Evolutionary conservation across 1,140 invertebrate species (phyloP).

Genomic region (Neelides sp.): DNA sequence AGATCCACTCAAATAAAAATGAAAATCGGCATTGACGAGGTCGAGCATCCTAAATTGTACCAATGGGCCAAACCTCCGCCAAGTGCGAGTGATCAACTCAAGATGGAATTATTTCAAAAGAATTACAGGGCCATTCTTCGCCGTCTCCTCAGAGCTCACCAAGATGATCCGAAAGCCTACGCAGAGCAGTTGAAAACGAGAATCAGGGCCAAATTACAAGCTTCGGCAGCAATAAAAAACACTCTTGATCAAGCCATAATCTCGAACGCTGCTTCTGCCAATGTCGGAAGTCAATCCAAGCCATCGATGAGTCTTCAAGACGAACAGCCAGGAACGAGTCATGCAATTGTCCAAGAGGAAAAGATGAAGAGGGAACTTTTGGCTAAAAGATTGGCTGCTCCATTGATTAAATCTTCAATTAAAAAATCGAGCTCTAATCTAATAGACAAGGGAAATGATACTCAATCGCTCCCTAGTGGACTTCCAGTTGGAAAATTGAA

Average conservation of each 20-base stretch:
- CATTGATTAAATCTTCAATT: not conserved
- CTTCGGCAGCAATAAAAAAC: not conserved
- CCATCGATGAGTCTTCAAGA: not conserved
- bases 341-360: no score
- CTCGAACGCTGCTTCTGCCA: not conserved
- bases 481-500: not conserved
- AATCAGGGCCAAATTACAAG: not conserved
- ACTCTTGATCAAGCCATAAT: not conserved
- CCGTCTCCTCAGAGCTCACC: constrained; percentile 6
- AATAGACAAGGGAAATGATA: not conserved
- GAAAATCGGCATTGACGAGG: constrained; percentile 49
- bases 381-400: not conserved
- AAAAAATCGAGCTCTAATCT: not conserved
- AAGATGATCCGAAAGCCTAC: constrained; percentile 6
- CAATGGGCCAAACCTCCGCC: constrained; percentile 13
- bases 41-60: constrained; percentile 22
- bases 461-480: not conserved
- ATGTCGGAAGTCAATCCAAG: not conserved
- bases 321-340: no score
- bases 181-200: not conserved
- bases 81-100: constrained; percentile 4
- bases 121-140: constrained; percentile 14
- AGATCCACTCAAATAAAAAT: constrained; percentile 60
- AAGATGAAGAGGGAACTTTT: no score
- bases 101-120: constrained; percentile 12